Base-by-base conservation (phyloP, 2,113 vertebrate genomes). In the Ellobius talpinus region DNA sequence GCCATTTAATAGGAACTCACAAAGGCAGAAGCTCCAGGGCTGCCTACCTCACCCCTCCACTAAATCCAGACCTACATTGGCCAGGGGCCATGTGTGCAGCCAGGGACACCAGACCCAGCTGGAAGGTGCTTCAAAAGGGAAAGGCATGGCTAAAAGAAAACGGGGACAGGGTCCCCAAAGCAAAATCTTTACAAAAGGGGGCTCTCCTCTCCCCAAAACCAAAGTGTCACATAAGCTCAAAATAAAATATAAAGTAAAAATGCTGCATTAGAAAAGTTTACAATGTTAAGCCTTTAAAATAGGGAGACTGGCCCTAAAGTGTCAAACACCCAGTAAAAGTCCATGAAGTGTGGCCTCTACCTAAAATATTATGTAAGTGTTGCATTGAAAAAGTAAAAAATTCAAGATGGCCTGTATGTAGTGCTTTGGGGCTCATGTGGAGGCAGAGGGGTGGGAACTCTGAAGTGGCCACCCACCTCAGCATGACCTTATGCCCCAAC, bases 191-290 rank as follows among this genome's bases (percentile, higher is more conserved):
- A 17, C 47, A 58, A 74, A 92, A 45, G 39, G 47, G 61, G 31
- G 45, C 26, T 26, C 12, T 33, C 8, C n/a, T 63, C 13, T 13
- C 39, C 23, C 45, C 65, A 29, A 79, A 79, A 50, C 73, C 13
- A 66, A 78, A 90, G 55, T 90, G 89, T 90, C 88, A 63, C 89
- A 79, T 29, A 52, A 50, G 76, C 45, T 79, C 76, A 91, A 91
- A 90, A 90, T 90, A 90, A 90, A 90, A 65, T 21, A 93, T 50
- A 65, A 55, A 82, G n/a, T 77, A 55, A 86, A 96, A 95, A 87
- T 13, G 55, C 1, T 78, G 45, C n/a, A 66, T 39, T 78, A 77
- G 65, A 72, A 77, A 90, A 65, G 50, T 52, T 74, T 58, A 73
- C 50, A 58, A 55, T 39, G 24, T 39, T 39, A 65, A 76, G 42